Conservation (phyloP, 2,888 invertebrate species). For the Candidula unifasciata region DNA sequence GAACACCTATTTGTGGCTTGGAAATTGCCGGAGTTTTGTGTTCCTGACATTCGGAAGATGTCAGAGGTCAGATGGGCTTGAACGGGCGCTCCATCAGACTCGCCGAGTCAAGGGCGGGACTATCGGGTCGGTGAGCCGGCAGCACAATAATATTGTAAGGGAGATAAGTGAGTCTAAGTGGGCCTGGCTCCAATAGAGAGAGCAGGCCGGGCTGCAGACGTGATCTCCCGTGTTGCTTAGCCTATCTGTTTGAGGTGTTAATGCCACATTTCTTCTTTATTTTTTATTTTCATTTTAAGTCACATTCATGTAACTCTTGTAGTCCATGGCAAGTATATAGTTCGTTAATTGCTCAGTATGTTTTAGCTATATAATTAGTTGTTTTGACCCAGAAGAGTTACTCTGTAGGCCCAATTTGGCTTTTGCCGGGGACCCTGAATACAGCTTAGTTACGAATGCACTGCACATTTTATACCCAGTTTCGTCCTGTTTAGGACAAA, state of each 20-base stretch:
- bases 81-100: background rate
- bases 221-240: constrained; percentile 2
- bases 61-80: background rate
- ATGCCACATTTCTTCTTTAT: no score
- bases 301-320: no score
- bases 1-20: background rate
- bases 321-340: no score
- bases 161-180: constrained; percentile 28
- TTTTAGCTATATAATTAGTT: no score
- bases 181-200: constrained; percentile 3
- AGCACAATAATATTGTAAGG: constrained; percentile 22
- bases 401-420: no score
- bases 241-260: background rate
- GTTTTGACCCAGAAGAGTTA: no score
- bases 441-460: no score
- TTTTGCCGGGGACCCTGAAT: no score
- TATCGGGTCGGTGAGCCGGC: constrained; percentile 1
- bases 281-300: no score
- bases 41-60: constrained; percentile 1
- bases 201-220: background rate
- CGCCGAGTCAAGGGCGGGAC: constrained; percentile 7
- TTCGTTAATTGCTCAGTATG: no score
- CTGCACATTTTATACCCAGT: no score
- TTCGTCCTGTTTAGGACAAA: no score
- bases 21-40: background rate